Conservation (phyloP, 2,888 invertebrate genomes). For the Troilus luridus region DNA sequence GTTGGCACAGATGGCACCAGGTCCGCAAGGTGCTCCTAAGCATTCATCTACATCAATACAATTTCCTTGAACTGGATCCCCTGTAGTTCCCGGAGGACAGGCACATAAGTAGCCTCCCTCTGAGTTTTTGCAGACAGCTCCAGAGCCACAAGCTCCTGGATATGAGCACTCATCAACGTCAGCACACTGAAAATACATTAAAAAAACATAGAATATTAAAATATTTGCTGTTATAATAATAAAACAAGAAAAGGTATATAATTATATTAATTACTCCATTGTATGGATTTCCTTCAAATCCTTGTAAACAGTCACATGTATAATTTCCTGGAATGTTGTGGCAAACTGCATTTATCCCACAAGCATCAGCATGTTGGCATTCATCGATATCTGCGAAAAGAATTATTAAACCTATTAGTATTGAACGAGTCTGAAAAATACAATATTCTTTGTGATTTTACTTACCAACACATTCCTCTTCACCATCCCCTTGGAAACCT, state of each 20-base stretch:
- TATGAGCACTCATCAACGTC: conserved; percentile 87
- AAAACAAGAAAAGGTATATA: neutral
- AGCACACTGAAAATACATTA: conserved; percentile 74
- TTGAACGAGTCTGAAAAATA: neutral
- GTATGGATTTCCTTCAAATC: conserved; percentile 87
- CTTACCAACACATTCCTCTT: conserved; percentile 86
- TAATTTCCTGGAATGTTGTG: conserved; percentile 89
- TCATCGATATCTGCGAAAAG: conserved; percentile 84
- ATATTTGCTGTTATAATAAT: neutral
- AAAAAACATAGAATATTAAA: neutral
- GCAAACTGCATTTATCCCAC: conserved; percentile 86
- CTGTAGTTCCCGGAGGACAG: conserved; percentile 86
- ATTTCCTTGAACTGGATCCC: conserved; percentile 81
- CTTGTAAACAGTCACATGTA: conserved; percentile 86
- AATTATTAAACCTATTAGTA: neutral
- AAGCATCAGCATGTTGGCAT: conserved; percentile 84
- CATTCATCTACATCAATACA: conserved; percentile 86
- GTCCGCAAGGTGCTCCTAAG: conserved; percentile 77
- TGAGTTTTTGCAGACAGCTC: conserved; percentile 85
- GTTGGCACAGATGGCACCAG: conserved; percentile 85
- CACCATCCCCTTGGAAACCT: conserved; percentile 92
- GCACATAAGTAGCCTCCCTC: conserved; percentile 87
- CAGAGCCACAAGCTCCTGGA: conserved; percentile 81
- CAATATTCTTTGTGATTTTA: neutral
- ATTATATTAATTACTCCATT: conserved; percentile 72